phyloP scores from a whole-genome alignment of 2,888 invertebrate species.

The Drosophila neotestacea region DNA sequence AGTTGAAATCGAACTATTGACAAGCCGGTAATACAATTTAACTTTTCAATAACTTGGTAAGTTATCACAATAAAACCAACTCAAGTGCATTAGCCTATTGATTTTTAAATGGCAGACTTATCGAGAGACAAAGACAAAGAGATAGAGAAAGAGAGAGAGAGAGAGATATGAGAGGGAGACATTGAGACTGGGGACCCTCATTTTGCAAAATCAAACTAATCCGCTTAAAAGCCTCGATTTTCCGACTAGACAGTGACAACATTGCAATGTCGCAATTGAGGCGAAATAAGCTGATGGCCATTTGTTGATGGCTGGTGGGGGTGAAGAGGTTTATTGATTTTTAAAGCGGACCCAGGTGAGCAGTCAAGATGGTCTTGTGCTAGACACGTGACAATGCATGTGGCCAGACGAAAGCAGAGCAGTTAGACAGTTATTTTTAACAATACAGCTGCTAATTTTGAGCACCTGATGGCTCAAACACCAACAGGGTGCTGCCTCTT shows the following conservation, averaged over 20 bases:
- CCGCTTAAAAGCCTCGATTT: slow-evolving; percentile 76
- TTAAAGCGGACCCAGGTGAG: slow-evolving; percentile 42
- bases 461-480: slow-evolving; percentile 11
- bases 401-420: slow-evolving; percentile 11
- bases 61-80: slow-evolving; percentile 25
- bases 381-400: slow-evolving; percentile 52
- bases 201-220: slow-evolving; percentile 73
- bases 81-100: slow-evolving; percentile 72
- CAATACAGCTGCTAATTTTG: slow-evolving; percentile 48
- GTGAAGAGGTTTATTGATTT: slow-evolving; percentile 61
- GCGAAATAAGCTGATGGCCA: slow-evolving; percentile 56
- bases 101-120: slow-evolving; percentile 45
- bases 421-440: slow-evolving; percentile 36
- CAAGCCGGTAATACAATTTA: background rate
- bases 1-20: background rate
- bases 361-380: slow-evolving; percentile 22
- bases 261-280: slow-evolving; percentile 26
- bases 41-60: slow-evolving; percentile 41
- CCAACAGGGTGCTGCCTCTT: slow-evolving; percentile 8
- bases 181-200: slow-evolving; percentile 33
- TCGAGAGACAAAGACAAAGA: slow-evolving; percentile 6
- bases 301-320: background rate
- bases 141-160: slow-evolving; percentile 2
- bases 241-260: slow-evolving; percentile 48
- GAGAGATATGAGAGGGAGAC: slow-evolving; percentile 8